phyloP scores from a whole-genome alignment of 1,140 invertebrate genomes.

The Philopotamus ludificatus region DNA sequence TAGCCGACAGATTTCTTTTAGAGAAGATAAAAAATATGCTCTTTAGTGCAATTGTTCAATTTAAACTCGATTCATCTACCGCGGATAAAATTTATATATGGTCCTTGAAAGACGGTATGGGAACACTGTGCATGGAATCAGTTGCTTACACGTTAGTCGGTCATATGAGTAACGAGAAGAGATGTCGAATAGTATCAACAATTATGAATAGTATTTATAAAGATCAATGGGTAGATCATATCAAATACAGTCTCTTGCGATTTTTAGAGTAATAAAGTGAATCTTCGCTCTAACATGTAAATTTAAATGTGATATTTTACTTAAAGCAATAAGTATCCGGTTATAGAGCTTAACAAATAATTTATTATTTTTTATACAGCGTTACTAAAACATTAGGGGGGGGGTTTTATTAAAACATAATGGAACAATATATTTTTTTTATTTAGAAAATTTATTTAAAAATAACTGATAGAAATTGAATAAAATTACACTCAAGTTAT shows the following conservation, averaged over 20 bases:
- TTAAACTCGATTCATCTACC: conserved; percentile 49
- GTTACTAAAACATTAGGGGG: too few species aligned
- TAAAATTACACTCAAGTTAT: too few species aligned
- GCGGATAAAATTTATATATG: conserved; percentile 58
- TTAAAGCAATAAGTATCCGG: too few species aligned
- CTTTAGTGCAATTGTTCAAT: conserved; percentile 56
- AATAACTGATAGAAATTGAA: too few species aligned
- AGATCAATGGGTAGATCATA: conserved; percentile 53
- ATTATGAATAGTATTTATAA: conserved; percentile 52
- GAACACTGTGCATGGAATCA: conserved; percentile 58
- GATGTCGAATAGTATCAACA: conserved; percentile 47
- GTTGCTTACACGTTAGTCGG: conserved; percentile 56
- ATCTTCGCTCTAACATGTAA: too few species aligned
- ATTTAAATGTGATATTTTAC: too few species aligned
- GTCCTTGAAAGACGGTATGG: conserved; percentile 59
- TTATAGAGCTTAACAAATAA: too few species aligned
- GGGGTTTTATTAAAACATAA: too few species aligned
- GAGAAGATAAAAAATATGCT: conserved; percentile 58
- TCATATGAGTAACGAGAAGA: conserved; percentile 49
- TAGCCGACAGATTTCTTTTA: conserved; percentile 66
- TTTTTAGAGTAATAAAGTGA: conserved; percentile 17
- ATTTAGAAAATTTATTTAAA: too few species aligned
- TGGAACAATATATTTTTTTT: too few species aligned
- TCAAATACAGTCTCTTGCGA: conserved; percentile 43
- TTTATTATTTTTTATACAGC: too few species aligned